Base-by-base conservation (phyloP, 2,113 vertebrate genomes). In the Spheniscus mendiculus region DNA sequence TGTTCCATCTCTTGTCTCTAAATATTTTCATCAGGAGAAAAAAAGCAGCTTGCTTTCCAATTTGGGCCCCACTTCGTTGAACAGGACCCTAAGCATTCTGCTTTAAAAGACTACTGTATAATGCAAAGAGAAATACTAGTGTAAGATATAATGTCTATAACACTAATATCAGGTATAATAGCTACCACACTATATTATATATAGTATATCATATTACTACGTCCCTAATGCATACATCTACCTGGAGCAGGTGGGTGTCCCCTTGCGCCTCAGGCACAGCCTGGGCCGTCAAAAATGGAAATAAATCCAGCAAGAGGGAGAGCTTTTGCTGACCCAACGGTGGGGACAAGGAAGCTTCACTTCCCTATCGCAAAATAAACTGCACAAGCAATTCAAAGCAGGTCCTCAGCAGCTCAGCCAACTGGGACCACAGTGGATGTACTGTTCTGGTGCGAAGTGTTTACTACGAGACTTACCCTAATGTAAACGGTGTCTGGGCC, bases 401-500 rank as follows among this genome's bases (percentile, higher is more conserved):
- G 80, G 5, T 38, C 30, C 55, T 23, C 32, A 19, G 59, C 66
- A 40, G 53, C 61, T 23, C 18, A 3, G 52, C 59, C 38, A 12
- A 3, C 29, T 0, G 5, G 55, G 40, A 34, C 25, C 0, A 1
- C 32, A 9, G 66, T 3, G 30, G 47, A 32, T 6, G 42, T 3
- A 6, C 47, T 2, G 4, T 26, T 5, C 52, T 10, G 18, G 59
- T 4, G 70, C 4, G 0, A 11, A 45, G 70, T 2, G 30, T 34
- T 76, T 19, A 8, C 80, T 42, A 8, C 1, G 2, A 22, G 74
- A 34, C n/a, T 13, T 6, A 25, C 36, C 21, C 19, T 2, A 2
- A 2, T 0, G 21, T 4, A 10, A 56, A 8, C 1, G 15, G 26
- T 2, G 44, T 12, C 52, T 7, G 83, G 66, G 72, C 59, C 63